Evolutionary conservation across 2,888 invertebrate genomes (phyloP).

Genomic region (Pheosia tremula): DNA sequence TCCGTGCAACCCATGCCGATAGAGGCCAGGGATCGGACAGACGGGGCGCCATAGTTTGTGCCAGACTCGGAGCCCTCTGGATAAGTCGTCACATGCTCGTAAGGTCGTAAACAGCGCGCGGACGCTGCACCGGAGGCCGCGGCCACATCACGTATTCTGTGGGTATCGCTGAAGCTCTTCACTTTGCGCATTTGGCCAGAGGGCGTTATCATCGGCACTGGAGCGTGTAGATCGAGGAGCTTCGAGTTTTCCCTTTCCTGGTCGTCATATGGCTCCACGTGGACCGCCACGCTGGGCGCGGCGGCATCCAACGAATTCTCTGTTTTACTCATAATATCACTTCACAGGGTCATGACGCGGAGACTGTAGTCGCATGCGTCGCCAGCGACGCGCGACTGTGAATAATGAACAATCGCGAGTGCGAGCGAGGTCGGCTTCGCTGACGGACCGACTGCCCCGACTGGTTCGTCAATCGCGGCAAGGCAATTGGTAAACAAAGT

Average conservation of each 20-base stretch:
- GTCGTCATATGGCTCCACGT: constrained; percentile 72
- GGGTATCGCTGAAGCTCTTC: constrained; percentile 81
- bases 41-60: constrained; percentile 87
- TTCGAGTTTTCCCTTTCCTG: constrained; percentile 71
- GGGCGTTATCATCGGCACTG: constrained; percentile 69
- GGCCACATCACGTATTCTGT: constrained; percentile 74
- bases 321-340: constrained; percentile 78
- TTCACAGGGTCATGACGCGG: constrained; percentile 80
- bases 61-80: constrained; percentile 86
- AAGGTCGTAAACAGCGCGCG: constrained; percentile 75
- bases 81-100: constrained; percentile 76
- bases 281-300: constrained; percentile 74
- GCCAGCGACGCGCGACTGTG: constrained; percentile 74
- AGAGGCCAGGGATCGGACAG: constrained; percentile 91
- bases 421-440: constrained; percentile 92
- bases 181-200: constrained; percentile 82
- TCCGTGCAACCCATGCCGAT: constrained; percentile 96
- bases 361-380: constrained; percentile 74
- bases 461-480: constrained; percentile 78
- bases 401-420: constrained; percentile 80
- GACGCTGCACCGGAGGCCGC: constrained; percentile 77
- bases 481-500: constrained; percentile 81
- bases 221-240: constrained; percentile 66
- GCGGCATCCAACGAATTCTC: constrained; percentile 72
- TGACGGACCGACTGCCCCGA: constrained; percentile 69